These are phyloP conservation scores for Mythimna lalbum DNA, from an alignment of 2,888 invertebrate species.

Conservation along the genomic window DNA sequence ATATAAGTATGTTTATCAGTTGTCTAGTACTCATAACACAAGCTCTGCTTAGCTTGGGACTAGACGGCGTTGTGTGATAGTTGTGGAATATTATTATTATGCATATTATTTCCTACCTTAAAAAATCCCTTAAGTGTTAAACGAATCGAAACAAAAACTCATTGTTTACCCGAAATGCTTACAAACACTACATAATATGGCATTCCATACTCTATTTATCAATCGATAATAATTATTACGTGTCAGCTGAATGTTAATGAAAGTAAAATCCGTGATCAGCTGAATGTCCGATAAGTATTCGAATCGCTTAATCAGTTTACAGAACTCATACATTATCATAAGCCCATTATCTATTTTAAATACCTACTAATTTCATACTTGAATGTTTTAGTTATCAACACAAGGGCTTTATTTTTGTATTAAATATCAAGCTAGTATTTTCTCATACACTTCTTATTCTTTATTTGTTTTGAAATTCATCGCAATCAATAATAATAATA, in stretches of 20 bases:
- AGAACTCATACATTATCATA: background rate
- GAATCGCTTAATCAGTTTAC: background rate
- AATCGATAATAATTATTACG: background rate
- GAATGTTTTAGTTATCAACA: background rate
- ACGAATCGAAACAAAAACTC: background rate
- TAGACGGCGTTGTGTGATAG: too few species aligned
- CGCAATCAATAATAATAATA: too few species aligned
- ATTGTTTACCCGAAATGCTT: background rate
- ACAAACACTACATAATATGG: background rate
- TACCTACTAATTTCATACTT: background rate
- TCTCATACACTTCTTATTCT: background rate
- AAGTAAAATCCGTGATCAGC: background rate
- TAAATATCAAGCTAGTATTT: background rate
- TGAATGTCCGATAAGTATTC: slow-evolving; percentile 12
- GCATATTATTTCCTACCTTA: too few species aligned
- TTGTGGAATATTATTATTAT: too few species aligned
- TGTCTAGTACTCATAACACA: too few species aligned
- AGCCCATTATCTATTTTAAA: slow-evolving; percentile 3
- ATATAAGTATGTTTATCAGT: too few species aligned
- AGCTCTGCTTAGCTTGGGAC: too few species aligned
- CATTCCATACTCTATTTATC: background rate
- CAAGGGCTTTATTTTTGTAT: background rate
- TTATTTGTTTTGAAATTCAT: background rate
- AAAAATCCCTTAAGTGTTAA: too few species aligned
- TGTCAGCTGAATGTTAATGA: too few species aligned